These are phyloP conservation scores for Poeciliopsis occidentalis DNA, from an alignment of 2,113 vertebrate species.

Conservation along the genomic window DNA sequence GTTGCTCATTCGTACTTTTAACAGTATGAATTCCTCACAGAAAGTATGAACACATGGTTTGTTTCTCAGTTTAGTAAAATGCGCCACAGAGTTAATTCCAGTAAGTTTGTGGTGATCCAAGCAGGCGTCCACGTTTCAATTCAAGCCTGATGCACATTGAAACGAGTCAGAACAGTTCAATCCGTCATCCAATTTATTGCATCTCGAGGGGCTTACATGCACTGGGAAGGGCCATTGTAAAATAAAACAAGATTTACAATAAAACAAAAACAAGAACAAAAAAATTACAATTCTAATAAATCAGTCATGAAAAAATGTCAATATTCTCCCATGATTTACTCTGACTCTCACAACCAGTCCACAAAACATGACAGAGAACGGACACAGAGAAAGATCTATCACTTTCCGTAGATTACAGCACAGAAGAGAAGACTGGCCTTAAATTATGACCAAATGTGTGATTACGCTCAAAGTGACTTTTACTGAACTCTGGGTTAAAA, in stretches of 20 bases:
- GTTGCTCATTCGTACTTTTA: background rate
- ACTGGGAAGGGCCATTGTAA: constrained; percentile 87
- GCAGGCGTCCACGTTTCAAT: background rate
- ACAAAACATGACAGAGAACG: constrained; percentile 77
- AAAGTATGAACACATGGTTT: too few species aligned
- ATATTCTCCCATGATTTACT: constrained; percentile 53
- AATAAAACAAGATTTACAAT: constrained; percentile 87
- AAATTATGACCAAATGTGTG: constrained; percentile 71
- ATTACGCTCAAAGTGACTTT: constrained; percentile 26
- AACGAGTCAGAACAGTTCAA: constrained; percentile 69
- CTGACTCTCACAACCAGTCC: constrained; percentile 85
- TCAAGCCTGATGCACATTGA: background rate
- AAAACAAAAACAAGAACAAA: constrained; percentile 29
- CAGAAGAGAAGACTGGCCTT: constrained; percentile 51
- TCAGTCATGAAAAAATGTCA: constrained; percentile 65
- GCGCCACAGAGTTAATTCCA: background rate
- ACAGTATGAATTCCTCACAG: too few species aligned
- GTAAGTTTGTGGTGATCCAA: background rate
- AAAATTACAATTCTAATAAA: constrained; percentile 85
- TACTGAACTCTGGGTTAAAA: background rate
- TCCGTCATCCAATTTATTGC: constrained; percentile 98
- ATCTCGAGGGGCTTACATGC: constrained; percentile 98
- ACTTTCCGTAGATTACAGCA: constrained; percentile 65
- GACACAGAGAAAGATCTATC: constrained; percentile 82
- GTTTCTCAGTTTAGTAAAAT: background rate